A percentile compares a stretch with the other conserved stretches of the same genome.
Conservation (phyloP, 1,140 invertebrate genomes). For the Drosophila miranda region DNA sequence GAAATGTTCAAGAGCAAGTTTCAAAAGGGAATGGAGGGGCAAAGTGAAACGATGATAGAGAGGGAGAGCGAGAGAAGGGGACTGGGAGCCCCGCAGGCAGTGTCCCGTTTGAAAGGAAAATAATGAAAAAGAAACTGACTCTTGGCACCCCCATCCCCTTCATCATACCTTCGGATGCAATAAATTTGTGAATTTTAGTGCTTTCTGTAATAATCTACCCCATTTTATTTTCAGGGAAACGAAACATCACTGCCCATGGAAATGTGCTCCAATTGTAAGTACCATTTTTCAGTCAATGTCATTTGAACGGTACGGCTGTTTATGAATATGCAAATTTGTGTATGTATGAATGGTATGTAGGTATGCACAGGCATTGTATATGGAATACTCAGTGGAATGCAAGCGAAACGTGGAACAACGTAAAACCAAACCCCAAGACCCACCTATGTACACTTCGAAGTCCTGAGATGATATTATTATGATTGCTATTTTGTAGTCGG, state of each 20-base stretch:
- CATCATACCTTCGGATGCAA: slow-evolving; percentile 7
- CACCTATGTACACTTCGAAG: neutral
- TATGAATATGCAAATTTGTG: slow-evolving; percentile 61
- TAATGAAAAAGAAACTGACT: neutral
- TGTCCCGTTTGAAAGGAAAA: neutral
- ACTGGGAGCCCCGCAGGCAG: slow-evolving; percentile 8
- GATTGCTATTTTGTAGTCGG: too few species aligned
- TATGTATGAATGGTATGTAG: slow-evolving; percentile 7
- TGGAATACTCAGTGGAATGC: slow-evolving; percentile 16
- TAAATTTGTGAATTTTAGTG: slow-evolving; percentile 15
- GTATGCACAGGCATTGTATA: slow-evolving; percentile 9
- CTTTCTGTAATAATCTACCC: slow-evolving; percentile 2
- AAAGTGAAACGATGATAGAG: neutral
- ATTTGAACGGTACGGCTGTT: slow-evolving; percentile 58
- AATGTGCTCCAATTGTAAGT: slow-evolving; percentile 99
- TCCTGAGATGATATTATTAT: too few species aligned
- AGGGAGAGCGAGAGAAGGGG: neutral
- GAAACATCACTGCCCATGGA: slow-evolving; percentile 99
- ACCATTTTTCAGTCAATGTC: slow-evolving; percentile 69
- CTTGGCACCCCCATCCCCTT: neutral
- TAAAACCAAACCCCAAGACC: neutral
- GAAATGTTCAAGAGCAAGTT: slow-evolving; percentile 28
- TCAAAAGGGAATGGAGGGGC: slow-evolving; percentile 1
- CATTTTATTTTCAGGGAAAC: slow-evolving; percentile 92
- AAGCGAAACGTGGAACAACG: slow-evolving; percentile 27